phyloP scores from a whole-genome alignment of 2,888 invertebrate genomes.

The Slavum lentiscoides region DNA sequence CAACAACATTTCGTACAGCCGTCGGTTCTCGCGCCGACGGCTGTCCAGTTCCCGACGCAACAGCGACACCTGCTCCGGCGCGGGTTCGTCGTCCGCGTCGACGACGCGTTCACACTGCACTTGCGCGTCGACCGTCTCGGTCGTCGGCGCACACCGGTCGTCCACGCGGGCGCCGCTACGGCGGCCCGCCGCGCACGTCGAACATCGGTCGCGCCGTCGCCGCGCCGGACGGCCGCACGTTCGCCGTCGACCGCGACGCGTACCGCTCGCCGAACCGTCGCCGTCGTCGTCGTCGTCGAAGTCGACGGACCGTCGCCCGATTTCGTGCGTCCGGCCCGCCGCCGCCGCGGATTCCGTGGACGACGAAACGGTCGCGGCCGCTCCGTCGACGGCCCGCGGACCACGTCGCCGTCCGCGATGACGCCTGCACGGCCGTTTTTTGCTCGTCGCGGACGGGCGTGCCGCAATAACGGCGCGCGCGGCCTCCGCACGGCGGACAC shows the following conservation, averaged over 20 bases:
- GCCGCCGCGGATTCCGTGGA: not conserved
- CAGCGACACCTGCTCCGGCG: not conserved
- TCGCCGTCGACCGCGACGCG: not conserved
- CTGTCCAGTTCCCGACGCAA: constrained; percentile 27
- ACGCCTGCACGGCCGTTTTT: constrained; percentile 2
- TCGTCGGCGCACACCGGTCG: no score
- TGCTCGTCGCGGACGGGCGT: not conserved
- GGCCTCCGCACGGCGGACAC: not conserved
- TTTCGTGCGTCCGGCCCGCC: not conserved
- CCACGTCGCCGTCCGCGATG: not conserved
- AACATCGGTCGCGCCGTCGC: not conserved
- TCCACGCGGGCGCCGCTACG: not conserved
- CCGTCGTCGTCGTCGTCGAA: not conserved
- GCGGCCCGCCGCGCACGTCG: not conserved
- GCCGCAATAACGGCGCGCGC: not conserved
- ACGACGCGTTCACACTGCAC: constrained; percentile 3
- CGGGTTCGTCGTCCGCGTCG: not conserved
- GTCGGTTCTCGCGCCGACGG: constrained; percentile 26
- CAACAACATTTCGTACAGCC: constrained; percentile 40
- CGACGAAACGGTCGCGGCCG: not conserved
- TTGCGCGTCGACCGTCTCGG: constrained; percentile 6
- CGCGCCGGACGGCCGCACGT: no score
- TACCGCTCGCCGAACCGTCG: not conserved
- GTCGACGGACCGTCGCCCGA: not conserved
- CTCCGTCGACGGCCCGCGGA: not conserved